Conservation (phyloP, 2,113 vertebrate genomes). For the human (Homo sapiens) region DNA sequence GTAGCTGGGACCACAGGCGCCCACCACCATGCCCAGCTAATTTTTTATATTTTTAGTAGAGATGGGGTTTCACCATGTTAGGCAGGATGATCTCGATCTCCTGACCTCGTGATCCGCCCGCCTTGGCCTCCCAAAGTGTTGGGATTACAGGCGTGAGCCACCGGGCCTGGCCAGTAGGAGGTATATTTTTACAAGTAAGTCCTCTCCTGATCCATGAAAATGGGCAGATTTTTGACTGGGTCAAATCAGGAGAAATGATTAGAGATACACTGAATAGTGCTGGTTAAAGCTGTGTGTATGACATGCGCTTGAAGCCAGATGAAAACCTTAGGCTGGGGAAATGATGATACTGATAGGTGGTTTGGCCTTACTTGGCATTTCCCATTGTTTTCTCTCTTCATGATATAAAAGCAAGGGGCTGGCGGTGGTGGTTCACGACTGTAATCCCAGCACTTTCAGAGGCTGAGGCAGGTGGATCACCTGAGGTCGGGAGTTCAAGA, state of each 20-base stretch:
- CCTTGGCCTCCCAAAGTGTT: too few species aligned
- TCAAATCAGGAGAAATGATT: conserved; percentile 1
- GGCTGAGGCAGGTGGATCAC: too few species aligned
- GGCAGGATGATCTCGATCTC: too few species aligned
- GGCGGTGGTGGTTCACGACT: too few species aligned
- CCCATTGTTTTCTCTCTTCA: neutral
- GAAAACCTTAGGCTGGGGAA: conserved; percentile 4
- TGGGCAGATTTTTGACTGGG: neutral
- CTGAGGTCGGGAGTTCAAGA: too few species aligned
- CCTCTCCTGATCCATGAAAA: conserved; percentile 4
- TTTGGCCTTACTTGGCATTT: neutral
- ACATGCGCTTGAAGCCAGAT: neutral
- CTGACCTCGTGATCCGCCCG: too few species aligned
- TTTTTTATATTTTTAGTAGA: too few species aligned
- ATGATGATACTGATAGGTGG: neutral
- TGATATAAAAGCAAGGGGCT: neutral
- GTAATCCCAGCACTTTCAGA: too few species aligned
- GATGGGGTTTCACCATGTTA: too few species aligned
- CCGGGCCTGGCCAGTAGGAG: conserved; percentile 73
- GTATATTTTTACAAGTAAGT: conserved; percentile 95
- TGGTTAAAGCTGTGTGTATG: neutral
- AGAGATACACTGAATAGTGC: neutral
- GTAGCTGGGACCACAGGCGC: too few species aligned
- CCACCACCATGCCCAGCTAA: too few species aligned
- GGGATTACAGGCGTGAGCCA: too few species aligned